Base-by-base conservation (phyloP, 2,113 vertebrate genomes). In the Clarias gariepinus region DNA sequence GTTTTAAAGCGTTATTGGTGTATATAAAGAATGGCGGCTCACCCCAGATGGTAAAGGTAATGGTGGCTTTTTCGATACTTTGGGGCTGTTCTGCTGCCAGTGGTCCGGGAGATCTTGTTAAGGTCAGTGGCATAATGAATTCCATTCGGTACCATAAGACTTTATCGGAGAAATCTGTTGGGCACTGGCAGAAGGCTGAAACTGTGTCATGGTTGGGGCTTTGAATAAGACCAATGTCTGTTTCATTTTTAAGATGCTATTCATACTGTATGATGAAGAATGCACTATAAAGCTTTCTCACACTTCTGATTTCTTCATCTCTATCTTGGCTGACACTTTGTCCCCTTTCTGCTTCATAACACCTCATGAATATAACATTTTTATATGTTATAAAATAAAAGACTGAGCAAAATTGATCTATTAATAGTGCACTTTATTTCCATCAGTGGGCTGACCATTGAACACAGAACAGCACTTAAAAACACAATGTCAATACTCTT, bases 281-380 rank as follows among this genome's bases (percentile, higher is more conserved):
- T 63, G 61, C 47, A 47, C 47, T n/a, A 52, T 25, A 52, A 52
- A 76, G 73, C 73, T 76, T 76, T 76, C 71, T 76, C 73, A 76
- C 41, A 76, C 74, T 52, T 74, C 36, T 73, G 33, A 76, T 74
- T 4, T 52, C 1, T 74, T 74, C 41, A 74, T n/a, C 73, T 53
- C 23, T 23, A 15, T 53, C 0, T 76, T 76, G n/a, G 4, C 41
- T 53, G n/a, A 19, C 10, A 16, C n/a, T 78, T 53, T 78, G 13
- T 25, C 19, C 28, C 16, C n/a, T 58, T 58, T 79, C 21, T 58
- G 12, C 28, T 79, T 19, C 10, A 55, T 30, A 58, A 19, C 53
- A 57, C n/a, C n/a, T 79, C 10, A 77, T 77, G 15, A 53, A 77
- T 77, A 25, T 47, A 76, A 21, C 2, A 21, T 23, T 53, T 74